Percentiles rank a stretch among this genome's conserved stretches.
Evolutionary conservation across 2,113 vertebrate species (phyloP).

Genomic region (Diadophis punctatus): DNA sequence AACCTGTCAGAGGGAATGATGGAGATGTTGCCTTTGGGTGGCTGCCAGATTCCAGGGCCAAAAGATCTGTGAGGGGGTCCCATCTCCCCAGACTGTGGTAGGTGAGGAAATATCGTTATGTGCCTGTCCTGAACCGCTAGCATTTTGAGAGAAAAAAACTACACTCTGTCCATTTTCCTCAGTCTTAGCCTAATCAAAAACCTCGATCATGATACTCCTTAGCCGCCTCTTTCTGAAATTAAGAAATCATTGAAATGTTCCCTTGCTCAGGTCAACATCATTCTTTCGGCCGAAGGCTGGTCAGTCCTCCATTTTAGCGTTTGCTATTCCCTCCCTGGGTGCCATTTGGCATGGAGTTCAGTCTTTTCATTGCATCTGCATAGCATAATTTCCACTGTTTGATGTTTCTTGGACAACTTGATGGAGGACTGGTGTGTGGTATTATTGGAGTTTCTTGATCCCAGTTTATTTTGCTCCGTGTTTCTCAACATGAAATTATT

Average conservation of each 20-base stretch:
- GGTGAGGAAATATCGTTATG: background rate
- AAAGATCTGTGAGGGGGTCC: background rate
- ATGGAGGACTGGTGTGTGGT: background rate
- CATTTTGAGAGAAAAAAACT: background rate
- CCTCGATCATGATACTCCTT: background rate
- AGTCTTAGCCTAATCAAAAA: background rate
- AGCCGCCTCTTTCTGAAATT: background rate
- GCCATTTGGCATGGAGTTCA: background rate
- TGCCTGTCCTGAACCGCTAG: background rate
- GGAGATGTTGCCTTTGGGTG: background rate
- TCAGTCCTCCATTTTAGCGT: background rate
- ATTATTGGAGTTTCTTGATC: background rate
- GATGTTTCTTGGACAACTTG: background rate
- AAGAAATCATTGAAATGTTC: background rate
- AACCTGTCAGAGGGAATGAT: background rate
- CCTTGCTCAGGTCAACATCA: background rate
- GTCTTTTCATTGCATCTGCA: background rate
- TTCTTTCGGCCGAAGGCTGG: background rate
- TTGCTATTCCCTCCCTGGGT: background rate
- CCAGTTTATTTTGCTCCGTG: background rate
- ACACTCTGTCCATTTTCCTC: background rate
- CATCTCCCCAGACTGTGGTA: background rate
- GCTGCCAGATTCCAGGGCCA: background rate
- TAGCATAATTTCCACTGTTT: background rate
- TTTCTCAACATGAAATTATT: background rate